Percentiles rank a stretch among this genome's conserved stretches.
phyloP scores from a whole-genome alignment of 2,888 invertebrate species.

The Cataglyphis rosenhaueri region DNA sequence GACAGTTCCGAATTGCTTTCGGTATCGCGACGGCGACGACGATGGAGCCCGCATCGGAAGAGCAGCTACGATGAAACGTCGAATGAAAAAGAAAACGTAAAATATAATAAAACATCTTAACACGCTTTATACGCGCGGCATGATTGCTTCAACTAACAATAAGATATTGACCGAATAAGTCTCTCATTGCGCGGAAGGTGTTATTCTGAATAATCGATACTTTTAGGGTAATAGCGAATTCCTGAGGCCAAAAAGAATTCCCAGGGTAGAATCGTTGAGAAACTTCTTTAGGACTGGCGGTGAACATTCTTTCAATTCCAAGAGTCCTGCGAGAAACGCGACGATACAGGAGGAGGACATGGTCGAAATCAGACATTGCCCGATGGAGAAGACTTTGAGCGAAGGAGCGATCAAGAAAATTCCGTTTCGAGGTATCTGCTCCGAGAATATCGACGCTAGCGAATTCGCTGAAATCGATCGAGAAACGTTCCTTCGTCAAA shows the following conservation, averaged over 20 bases:
- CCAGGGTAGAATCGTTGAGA: conserved; percentile 87
- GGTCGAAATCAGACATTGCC: conserved; percentile 69
- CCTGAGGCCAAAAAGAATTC: conserved; percentile 84
- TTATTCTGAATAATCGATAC: conserved; percentile 1
- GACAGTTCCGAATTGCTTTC: conserved; percentile 87
- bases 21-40: conserved; percentile 83
- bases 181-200: neutral
- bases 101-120: neutral
- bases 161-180: neutral
- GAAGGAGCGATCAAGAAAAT: conserved; percentile 79
- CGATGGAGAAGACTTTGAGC: conserved; percentile 82
- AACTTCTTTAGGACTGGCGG: conserved; percentile 85
- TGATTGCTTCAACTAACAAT: neutral
- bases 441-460: conserved; percentile 59
- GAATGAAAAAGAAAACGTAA: conserved; percentile 76
- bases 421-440: conserved; percentile 58
- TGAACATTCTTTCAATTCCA: conserved; percentile 47
- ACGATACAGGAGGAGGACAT: conserved; percentile 78
- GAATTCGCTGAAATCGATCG: conserved; percentile 61
- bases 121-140: neutral
- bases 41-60: conserved; percentile 85
- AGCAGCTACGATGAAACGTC: conserved; percentile 62
- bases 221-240: conserved; percentile 62
- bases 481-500: conserved; percentile 62
- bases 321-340: conserved; percentile 67